Percentiles rank a stretch among this genome's conserved stretches.
Conservation (phyloP, 2,113 vertebrate species). For the Rousettus leschenaultii region DNA sequence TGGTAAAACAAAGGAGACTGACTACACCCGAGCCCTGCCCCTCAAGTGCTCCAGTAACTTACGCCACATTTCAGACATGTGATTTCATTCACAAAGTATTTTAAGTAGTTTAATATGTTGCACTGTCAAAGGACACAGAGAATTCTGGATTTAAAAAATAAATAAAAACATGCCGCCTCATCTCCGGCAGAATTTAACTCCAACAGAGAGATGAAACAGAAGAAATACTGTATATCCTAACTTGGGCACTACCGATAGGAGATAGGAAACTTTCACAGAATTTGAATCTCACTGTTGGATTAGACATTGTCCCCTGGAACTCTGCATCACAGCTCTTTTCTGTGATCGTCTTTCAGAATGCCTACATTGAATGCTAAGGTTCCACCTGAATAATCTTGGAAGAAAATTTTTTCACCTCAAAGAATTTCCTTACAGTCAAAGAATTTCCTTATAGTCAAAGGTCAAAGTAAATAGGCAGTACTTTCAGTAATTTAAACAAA, state of each 20-base stretch:
- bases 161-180: conserved; percentile 46
- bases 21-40: not conserved
- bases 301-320: not conserved
- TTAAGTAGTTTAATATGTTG: conserved; percentile 72
- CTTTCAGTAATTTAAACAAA: not conserved
- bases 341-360: not conserved
- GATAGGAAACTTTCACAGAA: not conserved
- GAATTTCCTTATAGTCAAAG: not conserved
- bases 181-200: not conserved
- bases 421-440: not conserved
- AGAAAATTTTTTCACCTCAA: not conserved
- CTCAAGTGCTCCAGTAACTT: not conserved
- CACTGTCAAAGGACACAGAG: conserved; percentile 27
- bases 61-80: conserved; percentile 47
- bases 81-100: conserved; percentile 59
- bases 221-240: not conserved
- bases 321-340: not conserved
- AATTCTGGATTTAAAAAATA: conserved; percentile 55
- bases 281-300: not conserved
- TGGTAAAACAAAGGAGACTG: not conserved
- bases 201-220: not conserved
- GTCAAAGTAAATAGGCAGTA: not conserved
- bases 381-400: not conserved
- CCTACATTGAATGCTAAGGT: not conserved
- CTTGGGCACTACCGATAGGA: not conserved